Conservation (phyloP, 2,113 vertebrate species). For the Bettongia penicillata region DNA sequence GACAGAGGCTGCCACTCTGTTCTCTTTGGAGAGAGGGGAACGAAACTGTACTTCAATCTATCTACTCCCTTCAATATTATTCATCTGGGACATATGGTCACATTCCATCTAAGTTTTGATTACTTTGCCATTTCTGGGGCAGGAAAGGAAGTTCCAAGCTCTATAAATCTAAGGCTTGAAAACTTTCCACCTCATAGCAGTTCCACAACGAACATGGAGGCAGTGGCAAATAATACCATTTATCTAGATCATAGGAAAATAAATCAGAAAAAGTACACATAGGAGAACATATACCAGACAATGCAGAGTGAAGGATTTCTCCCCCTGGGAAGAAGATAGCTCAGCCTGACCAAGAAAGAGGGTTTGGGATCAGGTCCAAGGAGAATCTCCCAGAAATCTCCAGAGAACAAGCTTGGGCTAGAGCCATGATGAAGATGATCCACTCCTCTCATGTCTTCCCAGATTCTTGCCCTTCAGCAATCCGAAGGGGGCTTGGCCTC, state of each 20-base stretch:
- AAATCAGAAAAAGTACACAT: not conserved
- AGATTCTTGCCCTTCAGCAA: not conserved
- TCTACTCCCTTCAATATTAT: not conserved
- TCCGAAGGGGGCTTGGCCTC: not conserved
- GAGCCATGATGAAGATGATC: not conserved
- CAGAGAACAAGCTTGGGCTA: not conserved
- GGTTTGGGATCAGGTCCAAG: not conserved
- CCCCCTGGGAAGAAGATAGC: not conserved
- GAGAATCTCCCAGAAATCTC: not conserved
- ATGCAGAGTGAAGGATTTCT: not conserved
- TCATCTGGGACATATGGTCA: not conserved
- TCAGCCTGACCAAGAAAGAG: not conserved
- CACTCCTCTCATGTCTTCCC: not conserved
- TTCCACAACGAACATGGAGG: not conserved
- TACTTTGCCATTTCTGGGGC: not conserved
- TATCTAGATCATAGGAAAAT: not conserved
- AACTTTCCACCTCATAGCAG: not conserved
- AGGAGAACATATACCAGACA: not conserved
- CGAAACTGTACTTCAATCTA: not conserved
- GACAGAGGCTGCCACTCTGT: not conserved
- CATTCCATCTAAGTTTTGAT: not conserved
- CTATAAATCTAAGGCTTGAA: not conserved
- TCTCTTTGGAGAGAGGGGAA: not conserved
- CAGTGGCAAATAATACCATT: not conserved
- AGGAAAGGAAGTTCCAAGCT: not conserved